A percentile compares a stretch with the other conserved stretches of the same genome.
Evolutionary conservation across 2,113 vertebrate species (phyloP).

Genomic region (Scartelaos histophorus): DNA sequence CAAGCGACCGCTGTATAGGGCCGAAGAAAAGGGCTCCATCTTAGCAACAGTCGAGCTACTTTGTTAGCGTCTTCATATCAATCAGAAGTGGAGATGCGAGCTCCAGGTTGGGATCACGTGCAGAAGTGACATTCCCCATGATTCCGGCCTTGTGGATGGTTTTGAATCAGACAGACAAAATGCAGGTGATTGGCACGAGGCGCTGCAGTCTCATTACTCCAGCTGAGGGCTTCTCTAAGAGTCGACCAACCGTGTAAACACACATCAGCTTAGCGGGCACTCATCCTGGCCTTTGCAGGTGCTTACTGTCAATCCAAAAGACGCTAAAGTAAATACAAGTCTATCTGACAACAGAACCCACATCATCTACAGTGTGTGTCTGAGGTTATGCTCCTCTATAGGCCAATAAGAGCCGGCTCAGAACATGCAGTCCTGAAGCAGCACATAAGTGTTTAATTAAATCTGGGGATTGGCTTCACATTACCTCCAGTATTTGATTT

Average conservation of each 20-base stretch:
- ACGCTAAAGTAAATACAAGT: slow-evolving; percentile 57
- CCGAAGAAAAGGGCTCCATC: slow-evolving; percentile 6
- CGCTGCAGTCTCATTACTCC: slow-evolving; percentile 48
- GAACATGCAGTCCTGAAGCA: neutral
- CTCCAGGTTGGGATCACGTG: slow-evolving; percentile 16
- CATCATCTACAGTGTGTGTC: slow-evolving; percentile 35
- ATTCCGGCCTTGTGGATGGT: slow-evolving; percentile 6
- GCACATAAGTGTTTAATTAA: slow-evolving; percentile 24
- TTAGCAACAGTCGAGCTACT: slow-evolving; percentile 8
- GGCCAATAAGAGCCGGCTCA: neutral
- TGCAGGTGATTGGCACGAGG: slow-evolving; percentile 45
- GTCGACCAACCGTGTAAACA: slow-evolving; percentile 53
- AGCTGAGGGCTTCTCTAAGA: slow-evolving; percentile 30
- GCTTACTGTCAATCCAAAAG: slow-evolving; percentile 56
- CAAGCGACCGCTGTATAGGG: slow-evolving; percentile 20
- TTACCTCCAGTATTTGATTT: slow-evolving; percentile 9
- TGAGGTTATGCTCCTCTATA: neutral
- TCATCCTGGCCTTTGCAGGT: slow-evolving; percentile 56
- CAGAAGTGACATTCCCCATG: slow-evolving; percentile 24
- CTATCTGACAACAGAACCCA: slow-evolving; percentile 41
- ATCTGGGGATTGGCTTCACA: slow-evolving; percentile 8
- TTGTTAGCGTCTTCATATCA: neutral
- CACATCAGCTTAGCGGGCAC: slow-evolving; percentile 49
- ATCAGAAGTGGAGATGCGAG: slow-evolving; percentile 18
- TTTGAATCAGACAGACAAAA: slow-evolving; percentile 26